phyloP scores from a whole-genome alignment of 2,113 vertebrate species.

The Callithrix jacchus region DNA sequence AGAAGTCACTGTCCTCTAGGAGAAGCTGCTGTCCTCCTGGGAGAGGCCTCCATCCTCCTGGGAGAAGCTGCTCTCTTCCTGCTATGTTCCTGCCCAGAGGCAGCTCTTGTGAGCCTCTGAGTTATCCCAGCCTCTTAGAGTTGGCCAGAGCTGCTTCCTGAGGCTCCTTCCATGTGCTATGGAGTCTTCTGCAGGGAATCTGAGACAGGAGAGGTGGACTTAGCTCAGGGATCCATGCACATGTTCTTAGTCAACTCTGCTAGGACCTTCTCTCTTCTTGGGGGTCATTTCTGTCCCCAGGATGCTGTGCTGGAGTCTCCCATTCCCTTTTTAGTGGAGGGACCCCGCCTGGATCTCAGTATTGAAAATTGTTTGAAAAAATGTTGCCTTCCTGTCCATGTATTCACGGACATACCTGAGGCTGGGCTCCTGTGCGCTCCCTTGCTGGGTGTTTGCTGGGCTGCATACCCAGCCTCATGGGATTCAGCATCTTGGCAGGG shows the following conservation, averaged over 20 bases:
- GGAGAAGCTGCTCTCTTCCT: background rate
- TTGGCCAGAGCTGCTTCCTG: background rate
- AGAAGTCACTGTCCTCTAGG: too few relatives aligned
- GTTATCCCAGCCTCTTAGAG: background rate
- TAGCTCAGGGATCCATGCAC: background rate
- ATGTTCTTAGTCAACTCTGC: background rate
- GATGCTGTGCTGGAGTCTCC: background rate
- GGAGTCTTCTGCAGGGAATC: background rate
- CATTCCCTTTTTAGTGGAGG: background rate
- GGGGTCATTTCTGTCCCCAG: too few relatives aligned
- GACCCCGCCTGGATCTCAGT: background rate
- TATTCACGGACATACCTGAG: too few relatives aligned
- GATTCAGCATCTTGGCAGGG: background rate
- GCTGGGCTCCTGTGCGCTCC: background rate
- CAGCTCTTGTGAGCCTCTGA: background rate
- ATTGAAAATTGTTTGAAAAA: background rate
- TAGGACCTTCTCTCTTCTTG: background rate
- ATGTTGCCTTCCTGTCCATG: background rate
- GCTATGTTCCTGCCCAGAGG: background rate
- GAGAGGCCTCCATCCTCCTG: background rate
- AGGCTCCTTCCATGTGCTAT: background rate
- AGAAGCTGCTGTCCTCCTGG: too few relatives aligned
- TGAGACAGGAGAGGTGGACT: too few relatives aligned
- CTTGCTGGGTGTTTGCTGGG: background rate
- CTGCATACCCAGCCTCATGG: rapidly evolving